Conservation (phyloP, 1,140 invertebrate genomes). For the Drosophila orosa region DNA sequence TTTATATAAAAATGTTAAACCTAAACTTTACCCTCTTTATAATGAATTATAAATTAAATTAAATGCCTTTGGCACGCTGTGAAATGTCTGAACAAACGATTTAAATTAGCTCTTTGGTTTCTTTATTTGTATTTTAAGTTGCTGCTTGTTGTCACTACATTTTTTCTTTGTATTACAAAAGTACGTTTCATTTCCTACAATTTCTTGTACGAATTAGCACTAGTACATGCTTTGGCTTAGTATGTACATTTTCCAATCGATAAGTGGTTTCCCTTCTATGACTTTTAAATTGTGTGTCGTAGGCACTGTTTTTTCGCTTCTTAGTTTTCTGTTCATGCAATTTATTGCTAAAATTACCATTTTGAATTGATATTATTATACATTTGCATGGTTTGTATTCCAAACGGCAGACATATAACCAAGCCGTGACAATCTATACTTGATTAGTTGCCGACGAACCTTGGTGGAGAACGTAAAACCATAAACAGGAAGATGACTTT, state of each 20-base stretch:
- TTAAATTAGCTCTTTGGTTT: background rate
- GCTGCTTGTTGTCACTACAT: no score
- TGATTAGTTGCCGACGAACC: background rate
- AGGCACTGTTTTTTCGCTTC: background rate
- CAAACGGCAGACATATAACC: background rate
- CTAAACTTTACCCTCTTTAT: background rate
- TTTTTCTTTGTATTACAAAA: no score
- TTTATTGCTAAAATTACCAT: background rate
- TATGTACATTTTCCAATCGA: background rate
- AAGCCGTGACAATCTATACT: background rate
- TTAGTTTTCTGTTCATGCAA: background rate
- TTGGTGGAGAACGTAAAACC: background rate
- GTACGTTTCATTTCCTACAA: background rate
- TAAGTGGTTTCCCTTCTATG: background rate
- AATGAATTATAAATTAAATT: background rate
- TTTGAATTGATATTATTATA: background rate
- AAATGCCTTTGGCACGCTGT: background rate
- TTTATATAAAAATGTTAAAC: background rate
- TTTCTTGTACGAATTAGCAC: background rate
- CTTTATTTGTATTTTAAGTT: no score
- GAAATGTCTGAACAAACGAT: background rate
- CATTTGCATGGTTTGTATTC: background rate
- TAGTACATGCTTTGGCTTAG: background rate
- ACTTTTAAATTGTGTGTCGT: background rate
- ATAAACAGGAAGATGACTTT: background rate